Percentiles rank a stretch among this genome's conserved stretches.
Evolutionary conservation across 2,113 vertebrate species (phyloP).

Genomic region (Varanus komodoensis): DNA sequence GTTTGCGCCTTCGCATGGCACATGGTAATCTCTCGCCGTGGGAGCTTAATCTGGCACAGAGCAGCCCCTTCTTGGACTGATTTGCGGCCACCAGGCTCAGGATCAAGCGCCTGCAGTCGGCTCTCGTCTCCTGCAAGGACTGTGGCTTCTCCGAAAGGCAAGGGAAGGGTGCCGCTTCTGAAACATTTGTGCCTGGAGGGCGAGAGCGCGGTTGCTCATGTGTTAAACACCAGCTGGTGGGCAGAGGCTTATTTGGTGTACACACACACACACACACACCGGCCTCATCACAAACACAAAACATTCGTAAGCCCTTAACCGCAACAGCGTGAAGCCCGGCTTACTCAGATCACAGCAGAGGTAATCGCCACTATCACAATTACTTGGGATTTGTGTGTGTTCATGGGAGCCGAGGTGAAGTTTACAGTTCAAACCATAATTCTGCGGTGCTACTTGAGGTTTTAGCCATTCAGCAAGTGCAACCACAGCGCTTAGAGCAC

Average conservation of each 20-base stretch:
- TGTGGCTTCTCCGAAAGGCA: too few relatives aligned
- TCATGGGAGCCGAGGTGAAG: background rate
- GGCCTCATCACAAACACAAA: background rate
- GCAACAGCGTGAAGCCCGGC: background rate
- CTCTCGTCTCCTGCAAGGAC: too few relatives aligned
- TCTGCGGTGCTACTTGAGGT: background rate
- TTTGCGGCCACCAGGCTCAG: background rate
- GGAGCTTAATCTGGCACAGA: background rate
- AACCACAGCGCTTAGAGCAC: background rate
- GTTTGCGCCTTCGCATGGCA: background rate
- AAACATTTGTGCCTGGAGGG: background rate
- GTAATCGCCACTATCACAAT: background rate
- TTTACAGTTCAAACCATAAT: constrained; percentile 6
- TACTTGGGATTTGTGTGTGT: background rate
- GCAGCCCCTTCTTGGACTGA: background rate
- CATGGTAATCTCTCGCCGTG: background rate
- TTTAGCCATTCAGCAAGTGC: background rate
- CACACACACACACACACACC: background rate
- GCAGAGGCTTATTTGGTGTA: background rate
- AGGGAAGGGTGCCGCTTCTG: background rate
- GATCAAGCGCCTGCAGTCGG: background rate
- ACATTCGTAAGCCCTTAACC: background rate
- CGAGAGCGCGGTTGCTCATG: background rate
- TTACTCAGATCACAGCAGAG: background rate
- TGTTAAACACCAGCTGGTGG: background rate